A percentile compares a stretch with the other conserved stretches of the same genome.
Evolutionary conservation across 1,140 invertebrate genomes (phyloP).

Genomic region (Fopius arisanus): DNA sequence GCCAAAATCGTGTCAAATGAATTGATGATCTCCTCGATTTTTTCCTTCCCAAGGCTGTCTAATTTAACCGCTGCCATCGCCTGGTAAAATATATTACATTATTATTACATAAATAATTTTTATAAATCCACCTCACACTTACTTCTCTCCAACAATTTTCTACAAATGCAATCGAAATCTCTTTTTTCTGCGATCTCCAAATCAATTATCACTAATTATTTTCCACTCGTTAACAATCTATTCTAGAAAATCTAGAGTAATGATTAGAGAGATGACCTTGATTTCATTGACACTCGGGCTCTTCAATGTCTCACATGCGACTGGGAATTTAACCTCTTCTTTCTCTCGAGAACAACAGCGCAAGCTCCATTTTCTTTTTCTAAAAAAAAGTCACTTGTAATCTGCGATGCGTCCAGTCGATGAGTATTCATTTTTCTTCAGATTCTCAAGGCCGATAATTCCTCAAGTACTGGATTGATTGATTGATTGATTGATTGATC

Average conservation of each 20-base stretch:
- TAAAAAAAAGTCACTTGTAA: too few relatives aligned
- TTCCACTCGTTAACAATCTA: background rate
- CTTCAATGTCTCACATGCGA: background rate
- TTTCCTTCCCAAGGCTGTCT: constrained; percentile 55
- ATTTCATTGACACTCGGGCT: background rate
- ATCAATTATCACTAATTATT: too few relatives aligned
- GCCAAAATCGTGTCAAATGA: constrained; percentile 82
- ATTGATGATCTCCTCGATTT: constrained; percentile 72
- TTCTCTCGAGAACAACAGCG: background rate
- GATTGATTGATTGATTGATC: too few relatives aligned
- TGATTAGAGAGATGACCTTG: background rate
- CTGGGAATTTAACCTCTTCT: background rate
- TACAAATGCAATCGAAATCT: background rate
- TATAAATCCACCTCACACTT: background rate
- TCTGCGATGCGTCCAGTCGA: too few relatives aligned
- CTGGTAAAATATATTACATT: background rate
- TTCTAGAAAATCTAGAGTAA: background rate
- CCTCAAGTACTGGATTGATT: too few relatives aligned
- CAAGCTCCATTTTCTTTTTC: background rate
- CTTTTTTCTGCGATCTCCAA: too few relatives aligned
- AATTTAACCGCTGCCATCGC: constrained; percentile 54
- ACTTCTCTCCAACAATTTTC: background rate
- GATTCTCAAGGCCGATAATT: too few relatives aligned
- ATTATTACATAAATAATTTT: background rate
- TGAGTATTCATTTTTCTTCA: too few relatives aligned